phyloP scores from a whole-genome alignment of 2,888 invertebrate species.

The Andrena flavipes region DNA sequence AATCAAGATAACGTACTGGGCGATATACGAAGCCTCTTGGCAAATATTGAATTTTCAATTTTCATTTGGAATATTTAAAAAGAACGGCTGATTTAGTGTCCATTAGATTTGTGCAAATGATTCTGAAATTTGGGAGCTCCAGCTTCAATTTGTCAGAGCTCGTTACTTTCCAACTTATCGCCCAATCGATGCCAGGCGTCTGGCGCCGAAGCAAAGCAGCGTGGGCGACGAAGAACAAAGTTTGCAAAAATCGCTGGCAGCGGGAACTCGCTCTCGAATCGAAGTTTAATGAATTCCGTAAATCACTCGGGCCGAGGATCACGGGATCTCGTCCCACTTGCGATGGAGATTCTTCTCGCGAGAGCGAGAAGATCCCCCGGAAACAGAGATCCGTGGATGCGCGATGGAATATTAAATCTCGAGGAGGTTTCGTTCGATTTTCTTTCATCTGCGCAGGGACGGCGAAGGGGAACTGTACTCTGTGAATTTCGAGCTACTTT shows the following conservation, averaged over 20 bases:
- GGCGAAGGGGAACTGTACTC: neutral
- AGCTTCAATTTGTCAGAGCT: too few species aligned
- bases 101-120: too few species aligned
- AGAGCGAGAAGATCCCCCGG: neutral
- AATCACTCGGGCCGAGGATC: conserved; percentile 17
- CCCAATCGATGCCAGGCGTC: neutral
- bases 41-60: too few species aligned
- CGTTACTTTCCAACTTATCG: neutral
- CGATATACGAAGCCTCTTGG: too few species aligned
- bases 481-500: neutral
- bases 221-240: neutral
- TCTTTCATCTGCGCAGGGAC: neutral
- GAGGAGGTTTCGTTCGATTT: neutral
- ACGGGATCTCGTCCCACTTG: conserved; percentile 5
- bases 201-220: neutral
- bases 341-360: neutral
- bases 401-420: conserved; percentile 20
- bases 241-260: neutral
- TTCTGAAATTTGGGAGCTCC: too few species aligned
- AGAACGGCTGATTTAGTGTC: too few species aligned
- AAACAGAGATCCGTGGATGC: neutral
- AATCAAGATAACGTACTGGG: too few species aligned
- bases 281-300: conserved; percentile 28
- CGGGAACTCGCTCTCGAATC: neutral
- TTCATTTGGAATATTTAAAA: too few species aligned